Evolutionary conservation across 2,113 vertebrate species (phyloP).

Genomic region (Hippopotamus amphibius): DNA sequence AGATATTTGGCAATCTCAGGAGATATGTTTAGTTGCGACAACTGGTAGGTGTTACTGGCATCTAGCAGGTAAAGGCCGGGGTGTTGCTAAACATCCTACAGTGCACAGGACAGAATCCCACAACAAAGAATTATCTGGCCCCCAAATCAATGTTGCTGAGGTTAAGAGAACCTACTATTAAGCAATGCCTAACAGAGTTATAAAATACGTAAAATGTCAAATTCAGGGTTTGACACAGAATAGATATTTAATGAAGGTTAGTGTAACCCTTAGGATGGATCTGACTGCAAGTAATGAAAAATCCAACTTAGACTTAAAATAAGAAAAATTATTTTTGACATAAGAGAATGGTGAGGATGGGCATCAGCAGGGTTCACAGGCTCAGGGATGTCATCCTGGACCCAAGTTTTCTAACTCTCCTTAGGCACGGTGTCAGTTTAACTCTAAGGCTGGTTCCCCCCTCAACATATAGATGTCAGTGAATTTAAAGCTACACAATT

Average conservation of each 20-base stretch:
- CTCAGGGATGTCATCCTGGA: not conserved
- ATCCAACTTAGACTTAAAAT: not conserved
- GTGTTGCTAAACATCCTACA: not conserved
- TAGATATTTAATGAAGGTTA: not conserved
- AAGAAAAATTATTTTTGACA: not conserved
- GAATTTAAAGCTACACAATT: not conserved
- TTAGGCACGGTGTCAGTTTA: not conserved
- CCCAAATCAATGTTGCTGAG: not conserved
- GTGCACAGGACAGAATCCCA: not conserved
- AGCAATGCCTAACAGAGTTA: not conserved
- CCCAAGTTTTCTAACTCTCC: not conserved
- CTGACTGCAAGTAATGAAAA: slow-evolving; percentile 15
- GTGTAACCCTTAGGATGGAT: not conserved
- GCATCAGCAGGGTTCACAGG: not conserved
- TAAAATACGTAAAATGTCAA: slow-evolving; percentile 4
- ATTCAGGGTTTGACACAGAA: not conserved
- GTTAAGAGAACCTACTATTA: not conserved
- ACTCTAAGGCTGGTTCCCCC: not conserved
- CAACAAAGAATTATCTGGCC: not conserved
- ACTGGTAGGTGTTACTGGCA: not conserved
- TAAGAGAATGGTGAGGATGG: not conserved
- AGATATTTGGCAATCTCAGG: not conserved
- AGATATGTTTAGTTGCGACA: not conserved
- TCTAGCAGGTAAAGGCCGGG: not conserved
- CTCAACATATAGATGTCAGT: not conserved